Percentiles rank a stretch among this genome's conserved stretches.
These are phyloP conservation scores for Podarcis raffonei DNA, from an alignment of 2,113 vertebrate species.

Conservation along the genomic window DNA sequence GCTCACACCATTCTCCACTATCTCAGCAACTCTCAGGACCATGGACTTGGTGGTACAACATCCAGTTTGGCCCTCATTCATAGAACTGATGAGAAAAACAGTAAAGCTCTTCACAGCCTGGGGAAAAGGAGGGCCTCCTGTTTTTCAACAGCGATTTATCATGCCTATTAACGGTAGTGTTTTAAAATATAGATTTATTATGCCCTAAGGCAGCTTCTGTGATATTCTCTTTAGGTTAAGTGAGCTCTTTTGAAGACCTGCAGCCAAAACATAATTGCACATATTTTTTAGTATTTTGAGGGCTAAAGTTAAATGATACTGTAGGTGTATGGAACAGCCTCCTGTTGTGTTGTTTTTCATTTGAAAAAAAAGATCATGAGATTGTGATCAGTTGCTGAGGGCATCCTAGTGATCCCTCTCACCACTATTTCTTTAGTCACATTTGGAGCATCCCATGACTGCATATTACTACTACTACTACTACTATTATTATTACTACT, in stretches of 20 bases:
- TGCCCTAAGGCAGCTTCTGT: neutral
- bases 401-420: neutral
- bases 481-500: too few relatives aligned
- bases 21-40: neutral
- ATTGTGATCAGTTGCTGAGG: neutral
- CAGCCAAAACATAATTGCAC: neutral
- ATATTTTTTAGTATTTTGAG: neutral
- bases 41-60: neutral
- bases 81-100: neutral
- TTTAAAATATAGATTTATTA: neutral
- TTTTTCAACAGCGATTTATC: neutral
- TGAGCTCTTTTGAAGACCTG: neutral
- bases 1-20: too few relatives aligned
- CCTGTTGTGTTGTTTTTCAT: neutral
- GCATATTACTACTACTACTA: too few relatives aligned
- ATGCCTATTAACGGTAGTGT: neutral
- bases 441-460: neutral
- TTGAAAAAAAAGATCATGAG: neutral
- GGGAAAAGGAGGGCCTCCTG: slow-evolving; percentile 2
- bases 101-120: neutral
- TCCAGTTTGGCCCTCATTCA: neutral
- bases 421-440: neutral
- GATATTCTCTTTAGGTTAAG: neutral
- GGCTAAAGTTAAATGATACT: neutral
- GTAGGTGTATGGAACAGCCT: neutral